Conservation (phyloP, 2,797 vertebrate genomes). For the Morelia viridis region DNA sequence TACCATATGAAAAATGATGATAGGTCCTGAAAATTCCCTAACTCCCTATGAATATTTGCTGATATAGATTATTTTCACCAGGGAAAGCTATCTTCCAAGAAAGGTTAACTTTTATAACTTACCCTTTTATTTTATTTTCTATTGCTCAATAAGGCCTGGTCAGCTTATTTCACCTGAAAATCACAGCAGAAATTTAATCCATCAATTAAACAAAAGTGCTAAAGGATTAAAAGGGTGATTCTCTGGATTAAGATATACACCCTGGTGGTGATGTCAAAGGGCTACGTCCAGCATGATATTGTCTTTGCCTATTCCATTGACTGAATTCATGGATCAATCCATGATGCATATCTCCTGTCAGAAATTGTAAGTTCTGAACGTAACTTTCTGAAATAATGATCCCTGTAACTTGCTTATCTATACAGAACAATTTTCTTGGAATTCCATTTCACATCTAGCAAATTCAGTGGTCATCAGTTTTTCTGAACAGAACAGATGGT, state of each 20-base stretch:
- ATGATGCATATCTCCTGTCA: background rate
- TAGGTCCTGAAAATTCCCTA: background rate
- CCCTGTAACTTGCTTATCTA: background rate
- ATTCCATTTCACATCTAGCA: background rate
- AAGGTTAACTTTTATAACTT: background rate
- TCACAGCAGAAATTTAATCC: too few species aligned
- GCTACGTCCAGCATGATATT: background rate
- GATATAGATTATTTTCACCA: background rate
- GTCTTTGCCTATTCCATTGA: background rate
- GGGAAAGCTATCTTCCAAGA: background rate
- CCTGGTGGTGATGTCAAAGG: background rate
- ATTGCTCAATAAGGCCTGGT: too few species aligned
- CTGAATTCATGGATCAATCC: background rate
- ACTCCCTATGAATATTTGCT: background rate
- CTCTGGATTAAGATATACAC: background rate
- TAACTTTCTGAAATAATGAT: background rate
- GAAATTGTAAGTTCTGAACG: background rate
- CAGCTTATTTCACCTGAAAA: too few species aligned
- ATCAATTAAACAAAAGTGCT: background rate
- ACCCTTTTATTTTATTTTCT: too few species aligned
- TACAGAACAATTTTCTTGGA: background rate
- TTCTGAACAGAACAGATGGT: background rate
- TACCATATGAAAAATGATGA: background rate
- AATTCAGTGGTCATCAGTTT: background rate
- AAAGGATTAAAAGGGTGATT: background rate